Evolutionary conservation across 2,797 vertebrate species (phyloP).

Genomic region (Dipus sagitta): DNA sequence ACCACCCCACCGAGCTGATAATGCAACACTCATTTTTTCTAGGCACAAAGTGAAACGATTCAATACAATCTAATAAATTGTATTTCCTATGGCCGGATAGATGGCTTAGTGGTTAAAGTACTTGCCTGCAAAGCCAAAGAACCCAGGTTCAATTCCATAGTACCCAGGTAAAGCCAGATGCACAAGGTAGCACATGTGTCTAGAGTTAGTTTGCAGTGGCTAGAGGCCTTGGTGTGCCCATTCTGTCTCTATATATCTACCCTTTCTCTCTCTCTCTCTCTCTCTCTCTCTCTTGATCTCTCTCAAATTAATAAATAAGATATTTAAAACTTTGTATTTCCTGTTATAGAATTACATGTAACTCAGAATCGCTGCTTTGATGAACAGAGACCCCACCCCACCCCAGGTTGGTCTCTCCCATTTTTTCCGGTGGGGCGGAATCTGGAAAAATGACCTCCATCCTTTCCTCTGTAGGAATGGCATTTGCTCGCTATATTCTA

Average conservation of each 20-base stretch:
- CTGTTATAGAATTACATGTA: neutral
- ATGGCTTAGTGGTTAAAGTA: too few species aligned
- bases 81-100: neutral
- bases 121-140: too few species aligned
- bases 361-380: neutral
- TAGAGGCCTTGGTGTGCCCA: too few species aligned
- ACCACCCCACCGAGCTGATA: neutral
- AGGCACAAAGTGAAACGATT: neutral
- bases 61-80: neutral
- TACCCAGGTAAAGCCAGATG: too few species aligned
- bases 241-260: too few species aligned
- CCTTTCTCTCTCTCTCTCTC: too few species aligned
- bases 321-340: neutral
- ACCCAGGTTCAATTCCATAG: too few species aligned
- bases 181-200: too few species aligned
- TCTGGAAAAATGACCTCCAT: neutral
- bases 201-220: too few species aligned
- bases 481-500: conserved; percentile 96
- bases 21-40: conserved; percentile 19
- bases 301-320: too few species aligned
- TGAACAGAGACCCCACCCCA: neutral
- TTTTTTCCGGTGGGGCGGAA: neutral
- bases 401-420: neutral
- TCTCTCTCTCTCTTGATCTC: too few species aligned
- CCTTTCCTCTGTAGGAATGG: conserved; percentile 88